These are phyloP conservation scores for Pangasianodon hypophthalmus DNA, from an alignment of 2,113 vertebrate species.

Conservation along the genomic window DNA sequence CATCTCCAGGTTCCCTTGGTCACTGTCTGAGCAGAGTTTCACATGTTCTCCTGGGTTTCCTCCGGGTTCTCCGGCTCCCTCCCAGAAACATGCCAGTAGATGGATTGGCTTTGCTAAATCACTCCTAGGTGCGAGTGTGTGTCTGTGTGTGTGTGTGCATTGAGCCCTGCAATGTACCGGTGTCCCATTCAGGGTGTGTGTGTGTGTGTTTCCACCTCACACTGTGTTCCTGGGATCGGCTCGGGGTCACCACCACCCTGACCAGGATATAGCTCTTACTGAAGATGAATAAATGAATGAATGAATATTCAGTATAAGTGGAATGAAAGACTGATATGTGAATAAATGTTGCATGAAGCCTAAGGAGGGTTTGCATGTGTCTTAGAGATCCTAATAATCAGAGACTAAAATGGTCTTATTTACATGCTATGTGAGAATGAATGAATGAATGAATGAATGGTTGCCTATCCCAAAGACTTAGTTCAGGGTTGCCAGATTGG, in stretches of 20 bases:
- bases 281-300: not conserved
- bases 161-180: too few species aligned
- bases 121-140: too few species aligned
- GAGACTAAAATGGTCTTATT: not conserved
- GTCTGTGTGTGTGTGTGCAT: too few species aligned
- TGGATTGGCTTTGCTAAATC: too few species aligned
- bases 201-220: not conserved
- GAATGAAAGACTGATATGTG: not conserved
- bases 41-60: too few species aligned
- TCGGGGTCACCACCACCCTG: not conserved
- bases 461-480: not conserved
- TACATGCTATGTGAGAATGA: not conserved
- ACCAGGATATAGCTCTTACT: not conserved
- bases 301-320: not conserved
- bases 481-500: not conserved
- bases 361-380: not conserved
- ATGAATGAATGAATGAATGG: constrained; percentile 4
- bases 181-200: not conserved
- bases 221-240: too few species aligned
- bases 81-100: too few species aligned
- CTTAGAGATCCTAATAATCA: not conserved
- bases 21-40: too few species aligned
- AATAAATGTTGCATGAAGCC: not conserved
- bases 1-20: too few species aligned
- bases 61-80: too few species aligned